These are phyloP conservation scores for Dicaeum eximium DNA, from an alignment of 2,113 vertebrate genomes.

Conservation along the genomic window DNA sequence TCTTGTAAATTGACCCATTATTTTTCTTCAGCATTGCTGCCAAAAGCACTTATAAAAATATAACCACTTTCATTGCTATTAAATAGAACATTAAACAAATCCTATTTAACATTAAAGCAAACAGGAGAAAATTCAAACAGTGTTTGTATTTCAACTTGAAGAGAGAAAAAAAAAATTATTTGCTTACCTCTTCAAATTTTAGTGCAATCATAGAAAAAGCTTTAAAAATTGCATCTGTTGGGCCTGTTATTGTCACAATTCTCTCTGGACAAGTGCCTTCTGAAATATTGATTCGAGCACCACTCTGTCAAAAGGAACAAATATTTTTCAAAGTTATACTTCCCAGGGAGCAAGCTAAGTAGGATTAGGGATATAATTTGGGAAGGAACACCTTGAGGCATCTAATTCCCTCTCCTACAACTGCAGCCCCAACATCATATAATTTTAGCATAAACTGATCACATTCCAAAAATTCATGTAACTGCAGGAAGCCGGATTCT, in stretches of 20 bases:
- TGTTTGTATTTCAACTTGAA: constrained; percentile 19
- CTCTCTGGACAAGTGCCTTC: constrained; percentile 92
- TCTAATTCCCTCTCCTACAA: background rate
- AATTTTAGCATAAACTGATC: constrained; percentile 9
- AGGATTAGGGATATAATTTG: background rate
- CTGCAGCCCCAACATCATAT: background rate
- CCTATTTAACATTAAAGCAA: constrained; percentile 57
- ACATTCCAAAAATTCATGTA: background rate
- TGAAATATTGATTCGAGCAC: constrained; percentile 92
- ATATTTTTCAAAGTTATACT: background rate
- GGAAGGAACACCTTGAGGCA: background rate
- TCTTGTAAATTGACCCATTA: constrained; percentile 59
- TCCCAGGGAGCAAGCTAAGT: background rate
- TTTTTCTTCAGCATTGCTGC: constrained; percentile 38
- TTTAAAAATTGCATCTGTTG: constrained; percentile 91
- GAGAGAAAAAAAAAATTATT: background rate
- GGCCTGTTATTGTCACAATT: constrained; percentile 92
- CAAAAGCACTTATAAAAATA: constrained; percentile 60
- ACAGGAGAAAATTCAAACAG: constrained; percentile 29
- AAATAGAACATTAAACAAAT: constrained; percentile 57
- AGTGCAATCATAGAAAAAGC: constrained; percentile 93
- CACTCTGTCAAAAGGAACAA: constrained; percentile 79
- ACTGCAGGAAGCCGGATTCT: background rate
- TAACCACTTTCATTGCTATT: constrained; percentile 40
- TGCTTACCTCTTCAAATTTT: constrained; percentile 91